These are phyloP conservation scores for Noctua comes DNA, from an alignment of 2,888 invertebrate genomes.

Conservation along the genomic window DNA sequence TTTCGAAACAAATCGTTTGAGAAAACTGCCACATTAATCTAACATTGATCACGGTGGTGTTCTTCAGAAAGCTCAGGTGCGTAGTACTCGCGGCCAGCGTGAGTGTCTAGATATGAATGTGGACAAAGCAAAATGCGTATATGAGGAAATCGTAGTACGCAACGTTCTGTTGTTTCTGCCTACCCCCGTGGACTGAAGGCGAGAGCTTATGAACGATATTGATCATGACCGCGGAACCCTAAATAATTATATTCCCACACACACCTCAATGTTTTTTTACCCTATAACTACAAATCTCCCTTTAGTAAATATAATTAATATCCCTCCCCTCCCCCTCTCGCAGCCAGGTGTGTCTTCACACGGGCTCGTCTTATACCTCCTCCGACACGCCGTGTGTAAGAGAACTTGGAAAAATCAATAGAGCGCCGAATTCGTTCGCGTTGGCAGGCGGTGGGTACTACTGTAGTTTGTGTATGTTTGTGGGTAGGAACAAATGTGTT, in stretches of 20 bases:
- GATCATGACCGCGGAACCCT: not conserved
- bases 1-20: not conserved
- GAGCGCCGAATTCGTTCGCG: slow-evolving; percentile 25
- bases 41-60: not conserved
- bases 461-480: not conserved
- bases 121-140: not conserved
- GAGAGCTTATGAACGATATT: not conserved
- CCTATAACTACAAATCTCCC: not conserved
- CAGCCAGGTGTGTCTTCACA: slow-evolving; percentile 64
- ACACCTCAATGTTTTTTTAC: not conserved
- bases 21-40: not conserved
- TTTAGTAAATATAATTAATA: slow-evolving; percentile 35
- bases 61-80: not conserved
- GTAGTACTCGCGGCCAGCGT: not conserved
- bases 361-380: slow-evolving; percentile 42
- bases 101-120: not conserved
- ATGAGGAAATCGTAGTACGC: not conserved
- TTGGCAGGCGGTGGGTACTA: not conserved
- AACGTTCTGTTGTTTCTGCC: not conserved
- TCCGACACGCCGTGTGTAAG: not conserved
- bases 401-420: slow-evolving; percentile 49
- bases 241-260: not conserved
- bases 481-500: no score
- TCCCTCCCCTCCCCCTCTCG: not conserved
- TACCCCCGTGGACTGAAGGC: not conserved